Conservation (phyloP, 2,888 invertebrate species). For the Uropetala carovei region DNA sequence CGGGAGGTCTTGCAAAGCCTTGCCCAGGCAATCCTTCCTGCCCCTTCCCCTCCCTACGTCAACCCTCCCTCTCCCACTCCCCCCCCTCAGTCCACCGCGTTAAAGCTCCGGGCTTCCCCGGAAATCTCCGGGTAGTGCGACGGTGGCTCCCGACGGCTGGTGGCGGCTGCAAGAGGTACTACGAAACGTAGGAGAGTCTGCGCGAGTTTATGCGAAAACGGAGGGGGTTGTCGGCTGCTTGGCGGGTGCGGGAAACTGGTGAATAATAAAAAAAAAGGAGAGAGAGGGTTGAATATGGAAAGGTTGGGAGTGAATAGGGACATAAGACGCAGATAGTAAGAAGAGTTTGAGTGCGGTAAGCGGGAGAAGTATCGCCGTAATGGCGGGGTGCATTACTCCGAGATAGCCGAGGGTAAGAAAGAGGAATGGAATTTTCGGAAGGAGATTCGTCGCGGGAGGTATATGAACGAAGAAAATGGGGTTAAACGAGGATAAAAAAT, state of each 20-base stretch:
- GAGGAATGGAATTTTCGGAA: too few species aligned
- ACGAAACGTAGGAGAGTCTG: neutral
- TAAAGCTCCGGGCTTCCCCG: slow-evolving; percentile 62
- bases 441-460: too few species aligned
- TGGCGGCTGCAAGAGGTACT: neutral
- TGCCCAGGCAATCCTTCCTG: slow-evolving; percentile 46
- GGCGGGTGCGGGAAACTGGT: too few species aligned
- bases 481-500: neutral
- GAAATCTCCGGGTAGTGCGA: slow-evolving; percentile 56
- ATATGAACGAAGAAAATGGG: too few species aligned
- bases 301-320: neutral
- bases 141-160: slow-evolving; percentile 27
- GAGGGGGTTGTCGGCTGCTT: too few species aligned
- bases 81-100: neutral
- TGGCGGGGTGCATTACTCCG: too few species aligned
- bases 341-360: neutral
- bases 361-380: neutral
- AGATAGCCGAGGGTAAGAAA: too few species aligned
- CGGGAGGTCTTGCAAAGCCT: slow-evolving; percentile 36
- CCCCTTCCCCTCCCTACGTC: neutral
- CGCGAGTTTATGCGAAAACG: too few species aligned
- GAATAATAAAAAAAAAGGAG: too few species aligned
- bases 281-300: too few species aligned
- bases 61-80: neutral
- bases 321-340: neutral